phyloP scores from a whole-genome alignment of 2,113 vertebrate species.

The Triplophysa rosa region DNA sequence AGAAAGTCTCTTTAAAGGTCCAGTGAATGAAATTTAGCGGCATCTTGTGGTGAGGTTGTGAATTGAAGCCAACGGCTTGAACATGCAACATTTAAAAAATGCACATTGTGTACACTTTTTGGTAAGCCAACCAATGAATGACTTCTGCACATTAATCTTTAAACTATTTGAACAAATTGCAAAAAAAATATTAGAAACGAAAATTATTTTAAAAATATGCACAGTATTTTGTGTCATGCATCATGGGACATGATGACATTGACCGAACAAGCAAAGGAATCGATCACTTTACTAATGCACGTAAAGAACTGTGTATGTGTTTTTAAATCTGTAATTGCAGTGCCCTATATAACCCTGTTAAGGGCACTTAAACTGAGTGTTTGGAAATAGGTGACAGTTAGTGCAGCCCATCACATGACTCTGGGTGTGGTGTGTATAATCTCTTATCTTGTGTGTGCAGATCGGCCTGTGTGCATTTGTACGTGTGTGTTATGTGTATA shows the following conservation, averaged over 20 bases:
- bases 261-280: neutral
- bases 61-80: too few species aligned
- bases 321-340: neutral
- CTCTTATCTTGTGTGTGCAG: conserved; percentile 73
- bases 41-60: too few species aligned
- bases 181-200: too few species aligned
- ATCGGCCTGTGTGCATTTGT: conserved; percentile 7
- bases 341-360: neutral
- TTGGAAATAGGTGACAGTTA: conserved; percentile 18
- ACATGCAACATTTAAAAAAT: too few species aligned
- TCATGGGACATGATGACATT: neutral
- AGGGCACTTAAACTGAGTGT: neutral
- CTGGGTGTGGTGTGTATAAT: conserved; percentile 66
- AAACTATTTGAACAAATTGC: too few species aligned
- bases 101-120: too few species aligned
- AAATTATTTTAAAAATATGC: too few species aligned
- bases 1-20: too few species aligned
- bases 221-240: too few species aligned
- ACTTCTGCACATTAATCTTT: too few species aligned
- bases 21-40: too few species aligned
- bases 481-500: neutral
- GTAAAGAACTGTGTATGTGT: neutral
- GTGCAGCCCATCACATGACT: conserved; percentile 30
- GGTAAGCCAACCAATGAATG: too few species aligned
- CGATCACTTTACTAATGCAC: conserved; percentile 17